Evolutionary conservation across 2,888 invertebrate species (phyloP), one percentile per base, ranked within the genome.

Genomic region (Bombylius discolor): DNA sequence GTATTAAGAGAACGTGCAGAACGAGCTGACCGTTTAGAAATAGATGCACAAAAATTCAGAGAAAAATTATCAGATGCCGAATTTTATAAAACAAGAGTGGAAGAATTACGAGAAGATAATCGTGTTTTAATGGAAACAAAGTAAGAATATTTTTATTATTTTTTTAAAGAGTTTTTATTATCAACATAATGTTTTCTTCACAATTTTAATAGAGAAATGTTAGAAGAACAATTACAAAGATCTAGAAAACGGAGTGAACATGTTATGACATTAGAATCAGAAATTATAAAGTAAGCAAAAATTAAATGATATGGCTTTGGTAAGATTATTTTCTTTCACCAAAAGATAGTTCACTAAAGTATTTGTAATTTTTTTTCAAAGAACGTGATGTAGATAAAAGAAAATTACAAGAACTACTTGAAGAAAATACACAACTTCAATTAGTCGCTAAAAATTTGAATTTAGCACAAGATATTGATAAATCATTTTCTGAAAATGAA

Each of bases 41-140:
- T 84, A 64, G 96, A 97, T 75, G 85, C 93, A 50, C 84, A 87
- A 63, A 82, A 89, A 56, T 92, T 92, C 70, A 82, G 90, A 47
- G 95, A 96, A 70, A 87, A 90, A 65, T 77, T 97, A 49, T 87
- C 89, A 23, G 96, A 97, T 68, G 84, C 95, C 0, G 96, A 97
- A 68, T 96, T 92, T 73, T 95, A 89, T 72, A 92, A 90, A 74
- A 86, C 89, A 0, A 78, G 96, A 53, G 90, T 94, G 9, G 87
- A 94, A 62, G 96, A 96, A 68, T 73, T 96, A 51, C 78, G 93
- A 5, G 94, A 95, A 71, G 96, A 97, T 68, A 95, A 95, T 70
- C 82, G 89, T 63, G 89, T 95, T 59, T 77, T 97, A 47, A 80
- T 91, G 74, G 95, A 96, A 73, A 94, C 93, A 42, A 74, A 74